These are phyloP conservation scores for Merodon equestris DNA, from an alignment of 2,888 invertebrate genomes.

Conservation along the genomic window DNA sequence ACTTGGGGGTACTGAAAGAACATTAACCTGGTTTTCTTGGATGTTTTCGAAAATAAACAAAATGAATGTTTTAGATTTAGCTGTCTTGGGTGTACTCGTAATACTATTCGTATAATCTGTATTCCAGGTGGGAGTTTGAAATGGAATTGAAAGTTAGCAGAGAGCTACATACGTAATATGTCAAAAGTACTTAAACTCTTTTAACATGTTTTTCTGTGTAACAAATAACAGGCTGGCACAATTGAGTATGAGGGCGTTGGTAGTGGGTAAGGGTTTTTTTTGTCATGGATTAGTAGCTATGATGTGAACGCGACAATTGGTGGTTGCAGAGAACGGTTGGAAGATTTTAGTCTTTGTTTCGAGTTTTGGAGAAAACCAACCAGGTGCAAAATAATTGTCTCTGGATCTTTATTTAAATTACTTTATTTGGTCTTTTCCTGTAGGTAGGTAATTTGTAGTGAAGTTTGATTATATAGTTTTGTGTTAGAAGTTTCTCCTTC, in stretches of 20 bases:
- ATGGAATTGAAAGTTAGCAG: conserved; percentile 34
- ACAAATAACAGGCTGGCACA: conserved; percentile 26
- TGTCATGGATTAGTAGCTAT: conserved; percentile 22
- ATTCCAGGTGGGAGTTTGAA: conserved; percentile 45
- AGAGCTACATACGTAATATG: conserved; percentile 5
- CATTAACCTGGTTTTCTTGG: conserved; percentile 47
- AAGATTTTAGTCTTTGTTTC: conserved; percentile 32
- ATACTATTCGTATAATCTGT: neutral
- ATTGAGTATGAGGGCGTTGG: conserved; percentile 51
- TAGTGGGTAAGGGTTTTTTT: conserved; percentile 31
- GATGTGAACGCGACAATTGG: conserved; percentile 49
- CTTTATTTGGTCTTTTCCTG: conserved; percentile 40
- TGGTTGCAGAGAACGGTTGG: conserved; percentile 23
- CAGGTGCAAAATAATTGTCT: conserved; percentile 53
- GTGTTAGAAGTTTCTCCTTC: too few relatives aligned
- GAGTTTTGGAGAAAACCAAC: conserved; percentile 34
- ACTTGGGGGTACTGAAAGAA: conserved; percentile 43
- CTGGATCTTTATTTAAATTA: conserved; percentile 35
- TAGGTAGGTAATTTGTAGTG: too few relatives aligned
- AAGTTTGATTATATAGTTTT: too few relatives aligned
- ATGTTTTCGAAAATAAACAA: conserved; percentile 29
- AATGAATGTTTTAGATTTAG: conserved; percentile 46
- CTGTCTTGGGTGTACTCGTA: neutral
- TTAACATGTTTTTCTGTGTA: conserved; percentile 55
- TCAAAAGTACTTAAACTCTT: conserved; percentile 53